Base-by-base conservation (phyloP, 2,888 invertebrate species). In the Cheilosia pagana region DNA sequence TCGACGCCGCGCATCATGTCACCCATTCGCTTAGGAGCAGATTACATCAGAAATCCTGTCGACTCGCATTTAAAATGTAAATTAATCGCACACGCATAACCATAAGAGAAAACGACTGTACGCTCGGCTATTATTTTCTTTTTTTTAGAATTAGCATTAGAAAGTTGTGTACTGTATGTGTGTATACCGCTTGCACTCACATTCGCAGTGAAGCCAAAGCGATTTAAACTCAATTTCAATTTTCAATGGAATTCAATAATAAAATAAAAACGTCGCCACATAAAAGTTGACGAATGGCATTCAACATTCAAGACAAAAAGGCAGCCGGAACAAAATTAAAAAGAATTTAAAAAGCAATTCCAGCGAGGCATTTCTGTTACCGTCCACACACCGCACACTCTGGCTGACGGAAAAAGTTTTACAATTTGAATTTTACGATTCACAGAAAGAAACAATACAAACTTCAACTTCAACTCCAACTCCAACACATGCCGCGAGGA, bases 201-300 rank as follows among this genome's bases (percentile, higher is more conserved):
- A 68, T 70, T 75, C 52, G 68, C 75, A 81, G 63, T 70, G 70
- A 75, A 65, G 52, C 43, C 57, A 43, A 55, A 63, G 23, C 63
- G 63, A 70, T 81, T 75, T 81, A 59, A 75, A 81, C 75, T 75
- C 81, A 75, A 75, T 81, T 81, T 81, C n/a, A n/a, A 70, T 41
- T 63, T 81, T 68, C 74, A 74, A 81, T 81, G 81, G 62, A 68
- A 79, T 79, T 72, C n/a, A 53, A 53, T 68, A 50, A 67, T 41
- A 59, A 55, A 50, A 67, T 41, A 59, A 55, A 79, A 59, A 48
- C 41, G 7, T 35, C 50, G 23, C 4, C 39, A 8, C 77, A 67
- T 79, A 79, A 81, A 81, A 74, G 63, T 75, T 75, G 75, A 75
- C 68, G 43, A 70, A 81, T 68, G 67, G 48, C 63, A 75, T 55